Evolutionary conservation across 2,113 vertebrate species (phyloP).

Genomic region (Ctenomys sociabilis): DNA sequence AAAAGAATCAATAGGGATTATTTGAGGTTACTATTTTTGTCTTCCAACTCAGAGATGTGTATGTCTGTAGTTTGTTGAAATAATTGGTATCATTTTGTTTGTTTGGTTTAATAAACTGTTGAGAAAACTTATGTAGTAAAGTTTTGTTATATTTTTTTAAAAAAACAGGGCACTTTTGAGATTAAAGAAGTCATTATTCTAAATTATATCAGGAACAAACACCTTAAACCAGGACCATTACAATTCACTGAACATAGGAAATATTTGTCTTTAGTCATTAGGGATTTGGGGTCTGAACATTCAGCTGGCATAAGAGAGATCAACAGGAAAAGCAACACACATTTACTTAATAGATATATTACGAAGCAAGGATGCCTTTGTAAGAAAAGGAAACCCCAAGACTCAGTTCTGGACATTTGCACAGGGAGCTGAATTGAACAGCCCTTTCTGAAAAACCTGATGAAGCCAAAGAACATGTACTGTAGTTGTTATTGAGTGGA

Average conservation of each 20-base stretch:
- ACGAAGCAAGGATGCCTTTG: not conserved
- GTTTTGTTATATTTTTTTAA: too few relatives aligned
- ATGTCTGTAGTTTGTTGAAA: too few relatives aligned
- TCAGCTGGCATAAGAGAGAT: not conserved
- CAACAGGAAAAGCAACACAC: not conserved
- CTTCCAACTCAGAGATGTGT: too few relatives aligned
- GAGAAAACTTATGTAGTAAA: too few relatives aligned
- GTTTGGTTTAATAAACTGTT: too few relatives aligned
- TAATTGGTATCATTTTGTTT: too few relatives aligned
- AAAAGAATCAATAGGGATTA: too few relatives aligned
- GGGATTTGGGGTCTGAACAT: not conserved
- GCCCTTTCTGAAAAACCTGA: not conserved
- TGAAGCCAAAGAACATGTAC: too few relatives aligned
- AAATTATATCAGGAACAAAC: not conserved
- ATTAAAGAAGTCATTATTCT: not conserved
- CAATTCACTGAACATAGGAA: not conserved
- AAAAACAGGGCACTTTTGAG: not conserved
- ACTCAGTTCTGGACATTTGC: accelerated
- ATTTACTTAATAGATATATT: not conserved
- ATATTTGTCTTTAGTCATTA: not conserved
- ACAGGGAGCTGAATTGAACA: not conserved
- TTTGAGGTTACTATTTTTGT: too few relatives aligned
- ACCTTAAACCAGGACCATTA: not conserved
- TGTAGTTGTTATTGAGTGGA: accelerated
- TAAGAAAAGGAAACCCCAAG: not conserved